Conservation (phyloP, 2,888 invertebrate species). For the Chymomyza caudatula region DNA sequence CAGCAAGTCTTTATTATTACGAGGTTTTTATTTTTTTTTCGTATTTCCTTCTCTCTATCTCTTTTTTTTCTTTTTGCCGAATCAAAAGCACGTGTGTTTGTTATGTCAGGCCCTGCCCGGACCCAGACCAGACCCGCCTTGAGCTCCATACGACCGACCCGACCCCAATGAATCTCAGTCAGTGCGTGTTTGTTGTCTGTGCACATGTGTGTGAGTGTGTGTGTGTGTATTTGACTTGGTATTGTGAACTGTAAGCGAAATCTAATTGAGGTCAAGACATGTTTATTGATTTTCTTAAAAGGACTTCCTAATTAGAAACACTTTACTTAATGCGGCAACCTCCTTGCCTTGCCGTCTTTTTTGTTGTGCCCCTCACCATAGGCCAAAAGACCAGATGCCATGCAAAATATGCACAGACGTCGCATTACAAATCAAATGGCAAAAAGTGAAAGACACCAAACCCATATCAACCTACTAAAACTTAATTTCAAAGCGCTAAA, state of each 20-base stretch:
- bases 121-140: not conserved
- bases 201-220: slow-evolving; percentile 20
- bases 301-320: slow-evolving; percentile 72
- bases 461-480: not conserved
- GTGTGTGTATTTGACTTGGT: slow-evolving; percentile 38
- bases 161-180: slow-evolving; percentile 38
- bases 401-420: slow-evolving; percentile 8
- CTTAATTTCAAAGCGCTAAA: not conserved
- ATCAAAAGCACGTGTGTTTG: slow-evolving; percentile 66
- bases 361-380: not conserved
- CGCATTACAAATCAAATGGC: slow-evolving; percentile 48
- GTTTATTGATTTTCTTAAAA: slow-evolving; percentile 74
- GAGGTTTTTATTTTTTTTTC: slow-evolving; percentile 6
- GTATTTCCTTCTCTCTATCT: slow-evolving; percentile 10
- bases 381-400: not conserved
- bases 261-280: slow-evolving; percentile 76
- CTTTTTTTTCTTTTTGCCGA: slow-evolving; percentile 41
- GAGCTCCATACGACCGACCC: not conserved
- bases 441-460: slow-evolving; percentile 9
- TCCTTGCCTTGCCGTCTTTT: slow-evolving; percentile 3
- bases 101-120: not conserved
- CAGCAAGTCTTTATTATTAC: slow-evolving; percentile 53
- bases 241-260: slow-evolving; percentile 72
- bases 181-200: slow-evolving; percentile 7
- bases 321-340: slow-evolving; percentile 44